Percentiles rank a stretch among this genome's conserved stretches.
phyloP scores from a whole-genome alignment of 2,888 invertebrate species.

The Drosophila nigricruria region DNA sequence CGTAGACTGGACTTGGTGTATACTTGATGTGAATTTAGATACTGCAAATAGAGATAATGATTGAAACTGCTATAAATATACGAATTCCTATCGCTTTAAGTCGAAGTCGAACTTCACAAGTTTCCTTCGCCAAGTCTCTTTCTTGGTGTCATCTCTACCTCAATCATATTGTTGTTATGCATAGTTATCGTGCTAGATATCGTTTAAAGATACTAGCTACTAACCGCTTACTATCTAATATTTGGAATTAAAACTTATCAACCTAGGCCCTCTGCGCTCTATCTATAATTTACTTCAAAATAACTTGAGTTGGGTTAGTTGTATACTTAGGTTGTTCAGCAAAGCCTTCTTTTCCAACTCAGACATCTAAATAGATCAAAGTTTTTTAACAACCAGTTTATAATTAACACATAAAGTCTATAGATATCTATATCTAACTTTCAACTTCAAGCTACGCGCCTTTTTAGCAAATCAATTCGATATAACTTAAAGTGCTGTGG shows the following conservation, averaged over 20 bases:
- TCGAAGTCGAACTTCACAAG: background rate
- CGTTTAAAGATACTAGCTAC: too few relatives aligned
- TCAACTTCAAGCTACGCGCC: slow-evolving; percentile 29
- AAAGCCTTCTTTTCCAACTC: background rate
- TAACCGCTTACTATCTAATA: too few relatives aligned
- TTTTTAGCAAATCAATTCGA: background rate
- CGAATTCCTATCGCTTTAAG: background rate
- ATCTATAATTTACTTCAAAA: too few relatives aligned
- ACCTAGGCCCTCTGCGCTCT: too few relatives aligned
- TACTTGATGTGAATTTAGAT: background rate
- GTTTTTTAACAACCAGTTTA: too few relatives aligned
- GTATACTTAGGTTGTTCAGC: too few relatives aligned
- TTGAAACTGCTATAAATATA: background rate
- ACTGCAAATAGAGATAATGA: background rate
- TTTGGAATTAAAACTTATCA: too few relatives aligned
- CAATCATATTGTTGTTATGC: too few relatives aligned
- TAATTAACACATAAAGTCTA: background rate
- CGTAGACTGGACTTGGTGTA: background rate
- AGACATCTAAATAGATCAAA: too few relatives aligned
- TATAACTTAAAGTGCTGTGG: slow-evolving; percentile 11
- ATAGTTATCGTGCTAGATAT: too few relatives aligned
- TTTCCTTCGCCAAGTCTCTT: background rate
- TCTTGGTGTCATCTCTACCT: background rate
- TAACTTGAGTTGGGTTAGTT: too few relatives aligned
- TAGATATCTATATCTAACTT: too few relatives aligned